Percentiles rank a stretch among this genome's conserved stretches.
phyloP scores from a whole-genome alignment of 2,113 vertebrate genomes.

The Loxodonta africana region DNA sequence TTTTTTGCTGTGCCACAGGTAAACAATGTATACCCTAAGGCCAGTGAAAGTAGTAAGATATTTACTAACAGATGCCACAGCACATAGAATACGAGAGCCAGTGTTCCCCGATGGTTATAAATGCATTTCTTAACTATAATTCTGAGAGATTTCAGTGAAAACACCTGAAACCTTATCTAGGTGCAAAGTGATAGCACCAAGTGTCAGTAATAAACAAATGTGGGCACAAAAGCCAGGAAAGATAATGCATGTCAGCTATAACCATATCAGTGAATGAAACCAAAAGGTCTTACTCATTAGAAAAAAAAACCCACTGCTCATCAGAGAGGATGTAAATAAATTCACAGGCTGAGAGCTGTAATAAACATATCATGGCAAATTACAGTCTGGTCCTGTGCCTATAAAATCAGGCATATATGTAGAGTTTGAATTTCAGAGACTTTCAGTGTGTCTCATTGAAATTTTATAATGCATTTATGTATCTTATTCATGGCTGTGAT shows the following conservation, averaged over 20 bases:
- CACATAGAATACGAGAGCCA: conserved; percentile 41
- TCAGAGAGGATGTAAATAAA: conserved; percentile 77
- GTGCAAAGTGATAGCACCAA: conserved; percentile 34
- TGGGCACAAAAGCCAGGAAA: conserved; percentile 70
- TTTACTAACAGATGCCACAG: conserved; percentile 67
- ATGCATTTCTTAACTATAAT: conserved; percentile 69
- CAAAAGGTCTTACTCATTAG: conserved; percentile 66
- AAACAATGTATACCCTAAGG: conserved; percentile 64
- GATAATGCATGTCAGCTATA: conserved; percentile 65
- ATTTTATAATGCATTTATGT: conserved; percentile 10
- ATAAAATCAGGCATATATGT: conserved; percentile 64
- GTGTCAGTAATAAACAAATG: conserved; percentile 78
- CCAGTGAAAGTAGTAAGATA: conserved; percentile 29
- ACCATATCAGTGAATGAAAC: conserved; percentile 67
- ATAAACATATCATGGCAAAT: conserved; percentile 74
- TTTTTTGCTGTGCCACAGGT: conserved; percentile 53
- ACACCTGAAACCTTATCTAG: conserved; percentile 73
- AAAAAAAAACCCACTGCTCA: not conserved
- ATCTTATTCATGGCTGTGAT: conserved; percentile 38
- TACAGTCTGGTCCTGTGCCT: conserved; percentile 37
- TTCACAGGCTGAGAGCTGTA: conserved; percentile 66
- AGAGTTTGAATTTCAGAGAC: conserved; percentile 63
- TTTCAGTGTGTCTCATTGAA: conserved; percentile 60
- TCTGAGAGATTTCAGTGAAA: conserved; percentile 69
- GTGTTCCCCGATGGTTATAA: conserved; percentile 50